These are phyloP conservation scores for Ips nitidus DNA, from an alignment of 1,140 invertebrate species.

Conservation along the genomic window DNA sequence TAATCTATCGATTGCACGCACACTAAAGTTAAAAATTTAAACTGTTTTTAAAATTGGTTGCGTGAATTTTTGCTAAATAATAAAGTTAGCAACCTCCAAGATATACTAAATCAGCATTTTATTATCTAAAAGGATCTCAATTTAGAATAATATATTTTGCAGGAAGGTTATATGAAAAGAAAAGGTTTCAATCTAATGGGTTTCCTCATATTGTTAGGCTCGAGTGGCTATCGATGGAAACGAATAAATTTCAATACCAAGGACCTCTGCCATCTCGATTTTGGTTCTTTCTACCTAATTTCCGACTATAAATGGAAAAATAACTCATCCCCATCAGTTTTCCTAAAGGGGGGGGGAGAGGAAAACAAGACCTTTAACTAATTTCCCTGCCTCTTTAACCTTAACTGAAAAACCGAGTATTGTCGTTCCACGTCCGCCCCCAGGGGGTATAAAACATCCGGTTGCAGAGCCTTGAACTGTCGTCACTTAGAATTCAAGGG, in stretches of 20 bases:
- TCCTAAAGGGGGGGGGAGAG: too few relatives aligned
- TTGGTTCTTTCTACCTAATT: too few relatives aligned
- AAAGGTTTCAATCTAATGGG: constrained; percentile 11
- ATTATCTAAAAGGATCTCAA: constrained; percentile 7
- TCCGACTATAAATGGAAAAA: too few relatives aligned
- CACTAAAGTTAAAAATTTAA: too few relatives aligned
- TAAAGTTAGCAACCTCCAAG: too few relatives aligned
- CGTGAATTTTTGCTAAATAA: too few relatives aligned
- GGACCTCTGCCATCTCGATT: too few relatives aligned
- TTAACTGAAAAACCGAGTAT: constrained; percentile 29
- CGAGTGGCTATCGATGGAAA: constrained; percentile 11
- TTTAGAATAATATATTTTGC: constrained; percentile 2
- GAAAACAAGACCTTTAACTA: not conserved
- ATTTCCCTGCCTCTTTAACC: constrained; percentile 24
- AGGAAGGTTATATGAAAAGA: constrained; percentile 5
- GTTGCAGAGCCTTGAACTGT: constrained; percentile 11
- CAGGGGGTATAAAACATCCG: constrained; percentile 27
- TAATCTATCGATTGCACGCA: too few relatives aligned
- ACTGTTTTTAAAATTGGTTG: too few relatives aligned
- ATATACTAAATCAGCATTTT: not conserved
- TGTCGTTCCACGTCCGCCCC: constrained; percentile 14
- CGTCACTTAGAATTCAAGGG: constrained; percentile 27
- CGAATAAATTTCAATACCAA: constrained; percentile 4
- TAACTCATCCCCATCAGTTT: too few relatives aligned
- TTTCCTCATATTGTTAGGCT: constrained; percentile 13